Base-by-base conservation (phyloP, 1,140 invertebrate species). In the Panonychus citri region DNA sequence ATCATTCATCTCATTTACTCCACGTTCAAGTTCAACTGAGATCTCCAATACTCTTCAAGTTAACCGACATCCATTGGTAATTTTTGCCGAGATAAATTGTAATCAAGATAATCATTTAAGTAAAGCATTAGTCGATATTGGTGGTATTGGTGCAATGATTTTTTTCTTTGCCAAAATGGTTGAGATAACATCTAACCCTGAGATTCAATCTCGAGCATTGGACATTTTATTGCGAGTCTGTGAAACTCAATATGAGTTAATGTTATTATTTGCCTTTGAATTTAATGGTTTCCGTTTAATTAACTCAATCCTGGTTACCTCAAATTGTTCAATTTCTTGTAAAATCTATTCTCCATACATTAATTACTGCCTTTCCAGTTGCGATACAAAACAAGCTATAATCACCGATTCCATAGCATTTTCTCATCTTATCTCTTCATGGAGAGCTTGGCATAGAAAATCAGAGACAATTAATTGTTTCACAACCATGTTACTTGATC, bases 101-200 rank as follows among this genome's bases (percentile, higher is more conserved):
- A n/a, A 48, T 1, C 3, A 15, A 10, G 17, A 57, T 21, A 26
- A 37, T 12, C 21, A 19, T 50, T 26, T 57, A 0, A 19, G 13
- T 37, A 43, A 42, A 37, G 46, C 48, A 21, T 49, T 59, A 8
- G 2, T 54, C 21, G 55, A 59, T 15, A 39, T 42, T 5, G 58
- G 58, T 21, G 58, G 58, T 3, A 57, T 59, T 27, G 49, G 34
- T n/a, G 21, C 49, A 19, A 42, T 56, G n/a, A 17, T 59, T 17
- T 59, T 59, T 39, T 39, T 59, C 10, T 49, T 59, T 21, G 42
- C n/a, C 34, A 51, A 59, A 53, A 43, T 59, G 2, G 27, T 59
- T 30, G 58, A 59, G 28, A 17, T 28, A 12, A 28, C 42, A 17
- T 30, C 28, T 39, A 53, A 54, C 27, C 26, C 40, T 27, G n/a